These are phyloP conservation scores for Lasioglossum villosulum DNA, from an alignment of 2,888 invertebrate genomes.

Conservation along the genomic window DNA sequence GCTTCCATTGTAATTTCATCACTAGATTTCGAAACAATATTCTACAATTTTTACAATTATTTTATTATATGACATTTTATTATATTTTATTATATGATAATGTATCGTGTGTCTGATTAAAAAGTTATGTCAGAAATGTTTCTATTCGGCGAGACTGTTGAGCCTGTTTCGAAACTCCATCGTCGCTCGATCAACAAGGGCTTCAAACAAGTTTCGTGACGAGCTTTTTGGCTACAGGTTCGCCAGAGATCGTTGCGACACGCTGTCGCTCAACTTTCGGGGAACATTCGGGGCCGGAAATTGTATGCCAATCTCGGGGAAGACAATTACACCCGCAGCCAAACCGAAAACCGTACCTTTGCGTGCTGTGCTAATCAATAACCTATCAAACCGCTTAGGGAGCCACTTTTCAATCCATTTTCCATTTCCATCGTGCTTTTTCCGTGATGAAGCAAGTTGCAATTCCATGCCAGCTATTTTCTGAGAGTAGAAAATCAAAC, in stretches of 20 bases:
- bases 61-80: not conserved
- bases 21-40: not conserved
- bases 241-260: constrained; percentile 19
- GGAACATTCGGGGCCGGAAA: constrained; percentile 68
- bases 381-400: constrained; percentile 71
- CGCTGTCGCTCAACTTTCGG: constrained; percentile 21
- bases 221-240: not conserved
- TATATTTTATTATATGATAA: not conserved
- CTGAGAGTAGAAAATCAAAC: not conserved
- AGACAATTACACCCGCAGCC: constrained; percentile 71
- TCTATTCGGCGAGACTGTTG: not conserved
- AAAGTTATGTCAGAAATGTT: not conserved
- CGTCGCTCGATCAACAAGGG: not conserved
- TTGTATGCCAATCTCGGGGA: constrained; percentile 72
- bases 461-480: not conserved
- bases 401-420: constrained; percentile 73
- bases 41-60: not conserved
- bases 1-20: not conserved
- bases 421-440: constrained; percentile 69
- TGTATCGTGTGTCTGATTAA: not conserved
- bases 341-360: constrained; percentile 72
- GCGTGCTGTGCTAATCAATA: constrained; percentile 66
- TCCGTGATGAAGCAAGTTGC: constrained; percentile 55
- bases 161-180: not conserved
- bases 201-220: not conserved